Evolutionary conservation across 2,888 invertebrate genomes (phyloP).

Genomic region (Cistogaster globosa): DNA sequence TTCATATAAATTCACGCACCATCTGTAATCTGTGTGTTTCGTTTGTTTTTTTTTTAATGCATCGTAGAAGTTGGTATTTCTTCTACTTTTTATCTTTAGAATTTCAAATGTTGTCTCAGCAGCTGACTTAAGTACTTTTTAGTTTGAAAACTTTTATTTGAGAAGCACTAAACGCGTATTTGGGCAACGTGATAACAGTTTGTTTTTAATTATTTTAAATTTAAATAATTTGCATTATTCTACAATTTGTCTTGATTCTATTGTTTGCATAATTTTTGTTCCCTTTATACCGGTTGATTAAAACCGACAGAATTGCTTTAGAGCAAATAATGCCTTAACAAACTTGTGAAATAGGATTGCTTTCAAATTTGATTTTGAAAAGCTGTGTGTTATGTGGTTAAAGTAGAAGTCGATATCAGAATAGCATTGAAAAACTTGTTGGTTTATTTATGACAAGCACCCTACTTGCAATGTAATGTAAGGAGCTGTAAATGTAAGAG

Average conservation of each 20-base stretch:
- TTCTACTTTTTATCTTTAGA: conserved; percentile 28
- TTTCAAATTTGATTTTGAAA: not conserved
- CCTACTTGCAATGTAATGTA: too few relatives aligned
- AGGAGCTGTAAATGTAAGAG: too few relatives aligned
- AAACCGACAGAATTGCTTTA: conserved; percentile 5
- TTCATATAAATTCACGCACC: conserved; percentile 20
- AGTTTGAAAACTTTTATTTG: conserved; percentile 17
- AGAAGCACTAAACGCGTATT: conserved; percentile 47
- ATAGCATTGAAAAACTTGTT: too few relatives aligned
- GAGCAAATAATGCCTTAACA: conserved; percentile 14
- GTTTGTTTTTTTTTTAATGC: conserved; percentile 16
- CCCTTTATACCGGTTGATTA: not conserved
- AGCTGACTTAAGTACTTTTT: conserved; percentile 19
- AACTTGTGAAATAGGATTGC: not conserved
- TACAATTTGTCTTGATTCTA: conserved; percentile 35
- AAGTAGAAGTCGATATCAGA: not conserved
- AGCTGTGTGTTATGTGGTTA: not conserved
- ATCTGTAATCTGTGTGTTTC: conserved; percentile 47
- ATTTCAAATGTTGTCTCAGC: conserved; percentile 40
- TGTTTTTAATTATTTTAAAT: conserved; percentile 19
- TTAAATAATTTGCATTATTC: conserved; percentile 44
- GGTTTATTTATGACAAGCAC: too few relatives aligned
- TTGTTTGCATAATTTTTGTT: conserved; percentile 30
- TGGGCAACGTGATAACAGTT: conserved; percentile 54
- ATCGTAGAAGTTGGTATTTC: conserved; percentile 8